phyloP scores from a whole-genome alignment of 1,140 invertebrate species.

The Lethrus apterus region DNA sequence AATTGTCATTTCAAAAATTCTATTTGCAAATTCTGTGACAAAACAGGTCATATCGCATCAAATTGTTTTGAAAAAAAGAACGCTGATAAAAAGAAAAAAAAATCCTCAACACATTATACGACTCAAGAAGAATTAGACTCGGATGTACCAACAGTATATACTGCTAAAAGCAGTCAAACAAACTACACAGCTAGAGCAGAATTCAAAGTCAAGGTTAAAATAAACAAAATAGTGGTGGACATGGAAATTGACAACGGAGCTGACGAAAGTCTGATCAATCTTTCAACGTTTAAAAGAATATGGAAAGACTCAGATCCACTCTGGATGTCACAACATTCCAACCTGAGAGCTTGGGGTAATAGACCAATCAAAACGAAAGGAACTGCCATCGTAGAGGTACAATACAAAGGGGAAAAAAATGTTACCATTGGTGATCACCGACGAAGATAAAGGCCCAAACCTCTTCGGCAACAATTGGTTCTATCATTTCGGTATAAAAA shows the following conservation, averaged over 20 bases:
- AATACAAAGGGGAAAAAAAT: not conserved
- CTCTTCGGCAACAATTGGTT: slow-evolving; percentile 28
- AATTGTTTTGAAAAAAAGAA: slow-evolving; percentile 2
- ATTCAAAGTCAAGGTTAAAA: not conserved
- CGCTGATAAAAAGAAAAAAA: not conserved
- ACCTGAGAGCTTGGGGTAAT: slow-evolving; percentile 9
- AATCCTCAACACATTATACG: not conserved
- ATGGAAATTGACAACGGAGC: slow-evolving; percentile 7
- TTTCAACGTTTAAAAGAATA: slow-evolving; percentile 3
- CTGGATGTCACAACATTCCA: not conserved
- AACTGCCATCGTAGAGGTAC: not conserved
- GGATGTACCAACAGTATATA: not conserved
- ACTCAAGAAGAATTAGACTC: not conserved
- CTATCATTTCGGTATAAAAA: slow-evolving; percentile 15
- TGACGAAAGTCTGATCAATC: not conserved
- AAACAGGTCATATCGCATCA: not conserved
- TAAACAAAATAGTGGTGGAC: not conserved
- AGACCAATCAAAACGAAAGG: slow-evolving; percentile 1
- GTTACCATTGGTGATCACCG: slow-evolving; percentile 15
- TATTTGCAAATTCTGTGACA: not conserved
- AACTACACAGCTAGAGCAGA: too few relatives aligned
- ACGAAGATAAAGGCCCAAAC: slow-evolving; percentile 10
- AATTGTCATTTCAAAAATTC: too few relatives aligned
- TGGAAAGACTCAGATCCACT: not conserved
- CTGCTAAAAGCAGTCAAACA: not conserved